These are phyloP conservation scores for Alces alces DNA, from an alignment of 2,113 vertebrate species.

Conservation along the genomic window DNA sequence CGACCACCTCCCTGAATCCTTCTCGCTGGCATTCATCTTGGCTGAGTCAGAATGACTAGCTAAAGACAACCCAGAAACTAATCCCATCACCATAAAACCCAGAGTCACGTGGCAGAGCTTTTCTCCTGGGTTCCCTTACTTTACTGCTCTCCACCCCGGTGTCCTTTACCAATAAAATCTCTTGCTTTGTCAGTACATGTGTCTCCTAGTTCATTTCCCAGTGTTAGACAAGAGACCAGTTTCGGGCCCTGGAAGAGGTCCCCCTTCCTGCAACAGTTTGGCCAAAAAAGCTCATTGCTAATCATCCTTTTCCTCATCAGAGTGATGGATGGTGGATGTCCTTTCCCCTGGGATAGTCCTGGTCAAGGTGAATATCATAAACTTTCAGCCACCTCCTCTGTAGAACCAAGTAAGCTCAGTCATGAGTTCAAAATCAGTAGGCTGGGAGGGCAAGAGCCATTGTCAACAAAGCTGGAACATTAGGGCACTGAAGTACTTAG, in stretches of 20 bases:
- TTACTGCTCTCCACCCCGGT: neutral
- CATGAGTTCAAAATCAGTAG: neutral
- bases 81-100: neutral
- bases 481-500: neutral
- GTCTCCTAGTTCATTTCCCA: neutral
- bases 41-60: neutral
- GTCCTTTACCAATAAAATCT: neutral
- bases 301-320: neutral
- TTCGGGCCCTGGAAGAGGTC: neutral
- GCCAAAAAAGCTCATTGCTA: neutral
- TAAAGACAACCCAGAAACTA: neutral
- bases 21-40: neutral
- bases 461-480: rapidly evolving
- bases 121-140: neutral
- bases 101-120: neutral
- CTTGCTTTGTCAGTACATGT: neutral
- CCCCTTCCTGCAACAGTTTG: neutral
- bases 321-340: rapidly evolving
- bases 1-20: neutral
- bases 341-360: too few species aligned
- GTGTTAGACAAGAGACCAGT: neutral
- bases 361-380: neutral
- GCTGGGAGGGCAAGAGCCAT: neutral
- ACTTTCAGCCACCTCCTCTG: neutral
- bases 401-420: neutral